Conservation (phyloP, 2,797 vertebrate species). For the Falco biarmicus region DNA sequence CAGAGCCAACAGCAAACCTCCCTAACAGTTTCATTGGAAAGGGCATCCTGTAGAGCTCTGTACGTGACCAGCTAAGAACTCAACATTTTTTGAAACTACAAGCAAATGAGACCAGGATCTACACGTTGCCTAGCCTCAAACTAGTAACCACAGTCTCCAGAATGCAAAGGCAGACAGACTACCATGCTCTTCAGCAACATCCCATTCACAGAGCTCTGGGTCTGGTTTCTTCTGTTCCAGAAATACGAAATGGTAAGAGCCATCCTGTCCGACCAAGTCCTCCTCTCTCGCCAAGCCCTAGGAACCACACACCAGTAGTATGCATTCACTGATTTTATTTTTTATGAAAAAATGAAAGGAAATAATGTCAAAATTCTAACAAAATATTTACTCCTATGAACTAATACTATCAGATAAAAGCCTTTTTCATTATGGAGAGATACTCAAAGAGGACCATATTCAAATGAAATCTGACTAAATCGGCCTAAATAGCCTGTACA, state of each 20-base stretch:
- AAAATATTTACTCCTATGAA: background rate
- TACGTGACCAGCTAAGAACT: background rate
- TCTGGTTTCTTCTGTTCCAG: background rate
- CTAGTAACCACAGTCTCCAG: background rate
- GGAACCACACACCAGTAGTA: background rate
- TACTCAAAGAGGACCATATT: background rate
- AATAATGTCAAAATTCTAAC: background rate
- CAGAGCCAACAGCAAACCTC: background rate
- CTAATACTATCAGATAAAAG: background rate
- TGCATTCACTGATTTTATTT: background rate
- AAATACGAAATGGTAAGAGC: background rate
- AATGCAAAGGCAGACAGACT: background rate
- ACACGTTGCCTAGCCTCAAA: fast-evolving
- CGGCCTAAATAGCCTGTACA: background rate
- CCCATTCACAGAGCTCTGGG: background rate
- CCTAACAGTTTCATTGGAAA: background rate
- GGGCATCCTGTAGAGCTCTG: background rate
- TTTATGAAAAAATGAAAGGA: background rate
- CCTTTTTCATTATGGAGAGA: background rate
- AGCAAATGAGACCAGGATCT: background rate
- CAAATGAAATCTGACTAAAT: background rate
- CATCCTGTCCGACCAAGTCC: background rate
- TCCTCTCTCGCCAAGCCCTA: background rate
- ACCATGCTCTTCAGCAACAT: background rate
- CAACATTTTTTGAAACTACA: background rate